These are phyloP conservation scores for Rhagonycha fulva DNA, from an alignment of 2,888 invertebrate genomes.

Conservation along the genomic window DNA sequence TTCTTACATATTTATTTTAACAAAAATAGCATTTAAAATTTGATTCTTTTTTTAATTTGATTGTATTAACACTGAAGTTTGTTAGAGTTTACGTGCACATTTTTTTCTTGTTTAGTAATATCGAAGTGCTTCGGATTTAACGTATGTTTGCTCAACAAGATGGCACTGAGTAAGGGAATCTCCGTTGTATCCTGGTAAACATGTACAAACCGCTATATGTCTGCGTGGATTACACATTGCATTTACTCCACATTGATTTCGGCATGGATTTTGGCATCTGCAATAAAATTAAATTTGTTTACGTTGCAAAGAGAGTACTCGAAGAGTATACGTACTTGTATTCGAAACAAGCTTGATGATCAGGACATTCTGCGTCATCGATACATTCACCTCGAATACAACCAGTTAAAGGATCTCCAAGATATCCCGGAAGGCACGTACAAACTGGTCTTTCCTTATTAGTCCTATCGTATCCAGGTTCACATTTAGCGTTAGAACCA, in stretches of 20 bases:
- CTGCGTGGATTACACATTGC: conserved; percentile 76
- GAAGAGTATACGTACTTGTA: conserved; percentile 67
- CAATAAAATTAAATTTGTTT: conserved; percentile 23
- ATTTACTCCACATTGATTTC: conserved; percentile 77
- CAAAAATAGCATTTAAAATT: background rate
- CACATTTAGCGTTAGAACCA: conserved; percentile 76
- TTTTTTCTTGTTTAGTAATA: conserved; percentile 1
- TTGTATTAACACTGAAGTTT: background rate
- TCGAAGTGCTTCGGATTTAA: conserved; percentile 3
- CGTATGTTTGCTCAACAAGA: conserved; percentile 14
- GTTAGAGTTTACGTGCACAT: background rate
- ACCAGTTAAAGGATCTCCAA: conserved; percentile 74
- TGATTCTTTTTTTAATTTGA: background rate
- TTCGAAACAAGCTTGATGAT: conserved; percentile 77
- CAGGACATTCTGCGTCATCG: conserved; percentile 75
- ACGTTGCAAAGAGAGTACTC: background rate
- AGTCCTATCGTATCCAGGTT: conserved; percentile 81
- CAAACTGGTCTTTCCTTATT: conserved; percentile 85
- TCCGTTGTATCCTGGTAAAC: conserved; percentile 69
- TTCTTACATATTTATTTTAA: background rate
- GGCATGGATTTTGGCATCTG: conserved; percentile 68
- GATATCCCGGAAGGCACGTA: conserved; percentile 77
- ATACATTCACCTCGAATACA: conserved; percentile 82
- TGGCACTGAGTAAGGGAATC: conserved; percentile 62
- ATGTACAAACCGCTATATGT: conserved; percentile 83